These are phyloP conservation scores for Scyliorhinus canicula DNA, from an alignment of 2,797 vertebrate species.

Conservation along the genomic window DNA sequence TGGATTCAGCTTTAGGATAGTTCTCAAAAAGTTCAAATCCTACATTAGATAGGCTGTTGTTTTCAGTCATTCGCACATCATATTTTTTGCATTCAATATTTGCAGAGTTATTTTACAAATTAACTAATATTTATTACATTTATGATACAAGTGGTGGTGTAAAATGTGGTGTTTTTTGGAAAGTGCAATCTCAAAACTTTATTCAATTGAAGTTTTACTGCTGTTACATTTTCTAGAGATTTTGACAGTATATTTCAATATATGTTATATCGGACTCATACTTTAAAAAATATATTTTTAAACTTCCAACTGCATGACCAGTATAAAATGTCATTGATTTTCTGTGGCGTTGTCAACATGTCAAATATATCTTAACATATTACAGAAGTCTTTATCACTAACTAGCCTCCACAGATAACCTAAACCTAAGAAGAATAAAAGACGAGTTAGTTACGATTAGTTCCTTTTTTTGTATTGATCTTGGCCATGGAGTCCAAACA, in stretches of 20 bases:
- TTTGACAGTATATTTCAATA: not conserved
- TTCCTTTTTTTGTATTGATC: not conserved
- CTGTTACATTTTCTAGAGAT: not conserved
- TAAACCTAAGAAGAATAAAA: not conserved
- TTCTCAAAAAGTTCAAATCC: not conserved
- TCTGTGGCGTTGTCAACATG: not conserved
- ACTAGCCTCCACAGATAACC: too few relatives aligned
- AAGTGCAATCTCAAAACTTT: not conserved
- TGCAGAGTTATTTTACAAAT: not conserved
- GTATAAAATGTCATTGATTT: not conserved
- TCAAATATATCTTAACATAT: not conserved
- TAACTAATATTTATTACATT: not conserved
- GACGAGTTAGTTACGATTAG: not conserved
- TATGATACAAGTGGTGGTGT: not conserved
- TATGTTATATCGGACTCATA: not conserved
- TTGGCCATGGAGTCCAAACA: too few relatives aligned
- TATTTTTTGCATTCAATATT: not conserved
- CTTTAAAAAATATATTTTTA: not conserved
- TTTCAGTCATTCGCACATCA: not conserved
- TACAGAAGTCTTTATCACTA: not conserved
- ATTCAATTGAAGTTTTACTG: not conserved
- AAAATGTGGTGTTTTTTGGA: not conserved
- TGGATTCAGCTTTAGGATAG: not conserved
- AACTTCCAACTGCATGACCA: not conserved
- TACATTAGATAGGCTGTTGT: not conserved